Evolutionary conservation across 2,797 vertebrate genomes (phyloP), one percentile per base, ranked within the genome.

Genomic region (Pangasius mekongensis): DNA sequence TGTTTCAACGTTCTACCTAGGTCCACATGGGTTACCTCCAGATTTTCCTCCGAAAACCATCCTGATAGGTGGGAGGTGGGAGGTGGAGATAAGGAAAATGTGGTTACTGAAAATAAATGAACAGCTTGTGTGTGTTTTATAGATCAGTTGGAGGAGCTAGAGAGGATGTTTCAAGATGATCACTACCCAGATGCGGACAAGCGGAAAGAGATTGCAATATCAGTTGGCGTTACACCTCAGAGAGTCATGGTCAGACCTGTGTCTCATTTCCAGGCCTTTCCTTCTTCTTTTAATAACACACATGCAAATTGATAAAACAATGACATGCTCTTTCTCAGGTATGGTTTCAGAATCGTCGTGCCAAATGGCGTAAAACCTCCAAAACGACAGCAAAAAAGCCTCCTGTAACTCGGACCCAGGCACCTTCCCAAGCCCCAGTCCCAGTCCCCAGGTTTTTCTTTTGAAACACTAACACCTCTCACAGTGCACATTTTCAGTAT

Each of bases 301-400:
- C 1, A 0, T 47, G 36, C 58, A 83, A 47, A 64, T n/a, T 47
- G 24, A 27, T 14, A 62, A 81, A 47, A 16, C 14, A 30, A 47
- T 22, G 7, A 5, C 24, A 27, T 66, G 60, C 56, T 20, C 30
- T 30, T 47, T 87, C 49, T 91, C 89, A 99, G 98, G 97, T 99
- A 47, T 99, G 98, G 98, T 99, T 99, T 94, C 98, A 99, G 95
- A 99, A 99, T 92, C 97, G 98, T 69, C 93, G 98, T 86, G 98
- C 98, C 0, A 99, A 98, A 93, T 99, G 97, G 98, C 94, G 97
- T 14, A 99, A 99, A 93, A 94, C 89, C 0, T 86, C 90, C 7
- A 97, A 97, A 89, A 67, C 60, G 5, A 67, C 89, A 36, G 64
- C 64, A 39, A 92, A 84, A 82, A 90, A 88, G 64, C 67, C 74